Evolutionary conservation across 1,140 invertebrate species (phyloP).

Genomic region (Pachyrhynchus sulphureomaculatus): DNA sequence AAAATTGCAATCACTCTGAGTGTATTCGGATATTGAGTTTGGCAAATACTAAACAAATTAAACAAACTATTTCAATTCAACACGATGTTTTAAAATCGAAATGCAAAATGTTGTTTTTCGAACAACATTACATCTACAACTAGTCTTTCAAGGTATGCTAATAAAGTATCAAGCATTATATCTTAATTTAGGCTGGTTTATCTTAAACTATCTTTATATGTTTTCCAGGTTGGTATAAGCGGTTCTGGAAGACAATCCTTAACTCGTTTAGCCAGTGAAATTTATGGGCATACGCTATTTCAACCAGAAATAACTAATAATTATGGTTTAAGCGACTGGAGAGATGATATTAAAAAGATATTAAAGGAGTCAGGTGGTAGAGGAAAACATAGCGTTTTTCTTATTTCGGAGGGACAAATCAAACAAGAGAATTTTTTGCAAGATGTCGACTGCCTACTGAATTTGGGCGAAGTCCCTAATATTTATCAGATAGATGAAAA

Average conservation of each 20-base stretch:
- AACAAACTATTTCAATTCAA: too few species aligned
- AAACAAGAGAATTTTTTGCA: constrained; percentile 85
- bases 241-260: constrained; percentile 87
- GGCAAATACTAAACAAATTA: too few species aligned
- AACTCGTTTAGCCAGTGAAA: constrained; percentile 73
- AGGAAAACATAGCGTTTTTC: constrained; percentile 72
- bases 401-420: constrained; percentile 86
- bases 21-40: too few species aligned
- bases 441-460: constrained; percentile 86
- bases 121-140: too few species aligned
- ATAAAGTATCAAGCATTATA: too few species aligned
- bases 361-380: constrained; percentile 76
- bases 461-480: constrained; percentile 85
- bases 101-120: too few species aligned
- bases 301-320: constrained; percentile 87
- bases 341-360: constrained; percentile 84
- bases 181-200: too few species aligned
- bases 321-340: constrained; percentile 82
- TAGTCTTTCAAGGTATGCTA: too few species aligned
- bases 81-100: too few species aligned
- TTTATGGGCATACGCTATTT: constrained; percentile 74
- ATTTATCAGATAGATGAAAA: constrained; percentile 85
- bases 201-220: too few species aligned
- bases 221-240: constrained; percentile 68
- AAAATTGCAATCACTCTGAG: too few species aligned